Conservation (phyloP, 2,113 vertebrate species). For the Malurus melanocephalus region DNA sequence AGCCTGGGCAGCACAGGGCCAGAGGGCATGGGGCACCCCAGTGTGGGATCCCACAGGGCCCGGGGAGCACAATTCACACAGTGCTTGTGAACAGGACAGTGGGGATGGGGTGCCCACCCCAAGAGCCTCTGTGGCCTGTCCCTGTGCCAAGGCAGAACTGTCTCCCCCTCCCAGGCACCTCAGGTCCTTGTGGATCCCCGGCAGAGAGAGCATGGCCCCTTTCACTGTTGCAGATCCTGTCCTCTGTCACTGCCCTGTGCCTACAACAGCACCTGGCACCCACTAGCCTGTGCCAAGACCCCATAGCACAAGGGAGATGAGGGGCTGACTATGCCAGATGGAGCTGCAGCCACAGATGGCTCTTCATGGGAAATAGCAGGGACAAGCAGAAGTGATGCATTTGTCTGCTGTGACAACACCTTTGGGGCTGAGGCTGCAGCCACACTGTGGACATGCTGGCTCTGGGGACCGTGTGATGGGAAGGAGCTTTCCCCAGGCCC, state of each 20-base stretch:
- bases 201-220: background rate
- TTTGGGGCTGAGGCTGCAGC: background rate
- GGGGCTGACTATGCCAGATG: background rate
- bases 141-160: background rate
- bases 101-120: background rate
- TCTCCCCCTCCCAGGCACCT: background rate
- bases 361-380: background rate
- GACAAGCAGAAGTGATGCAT: background rate
- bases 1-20: background rate
- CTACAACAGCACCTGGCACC: background rate
- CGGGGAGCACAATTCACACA: background rate
- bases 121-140: background rate
- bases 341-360: background rate
- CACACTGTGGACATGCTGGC: background rate
- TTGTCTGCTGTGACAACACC: background rate
- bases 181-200: background rate
- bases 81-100: background rate
- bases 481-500: background rate
- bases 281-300: background rate
- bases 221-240: background rate
- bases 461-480: background rate
- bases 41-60: background rate
- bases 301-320: fast-evolving
- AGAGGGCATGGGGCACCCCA: background rate
- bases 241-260: background rate